Evolutionary conservation across 2,888 invertebrate genomes (phyloP).

Genomic region (Lepidocyrtinus sp.): DNA sequence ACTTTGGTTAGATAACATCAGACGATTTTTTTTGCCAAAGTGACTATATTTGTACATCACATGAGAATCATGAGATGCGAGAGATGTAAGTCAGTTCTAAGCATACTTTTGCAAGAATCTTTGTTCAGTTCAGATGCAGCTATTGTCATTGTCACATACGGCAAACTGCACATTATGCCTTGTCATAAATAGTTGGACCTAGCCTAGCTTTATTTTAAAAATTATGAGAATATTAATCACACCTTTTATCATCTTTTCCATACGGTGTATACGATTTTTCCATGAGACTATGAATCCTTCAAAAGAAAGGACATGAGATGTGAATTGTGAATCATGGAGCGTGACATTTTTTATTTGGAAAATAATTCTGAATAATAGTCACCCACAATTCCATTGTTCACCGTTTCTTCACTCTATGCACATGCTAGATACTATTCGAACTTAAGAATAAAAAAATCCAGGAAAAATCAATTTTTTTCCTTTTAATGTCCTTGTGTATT

Average conservation of each 20-base stretch:
- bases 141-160: conserved; percentile 9
- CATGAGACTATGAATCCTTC: conserved; percentile 1
- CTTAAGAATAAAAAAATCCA: too few relatives aligned
- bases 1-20: background rate
- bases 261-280: background rate
- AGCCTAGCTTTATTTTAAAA: conserved; percentile 1
- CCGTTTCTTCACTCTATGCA: background rate
- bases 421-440: background rate
- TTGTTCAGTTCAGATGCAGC: too few relatives aligned
- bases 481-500: conserved; percentile 1
- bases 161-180: background rate
- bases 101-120: background rate
- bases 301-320: background rate
- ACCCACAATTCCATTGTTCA: background rate
- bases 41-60: too few relatives aligned
- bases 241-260: background rate
- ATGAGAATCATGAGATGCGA: too few relatives aligned
- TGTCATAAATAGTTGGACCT: conserved; percentile 1
- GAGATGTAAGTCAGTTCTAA: background rate
- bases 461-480: conserved; percentile 11
- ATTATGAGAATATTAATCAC: conserved; percentile 6
- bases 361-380: background rate
- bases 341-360: background rate
- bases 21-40: background rate
- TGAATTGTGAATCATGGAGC: background rate